Conservation (phyloP, 2,888 invertebrate species). For the Drosophila demipolita region DNA sequence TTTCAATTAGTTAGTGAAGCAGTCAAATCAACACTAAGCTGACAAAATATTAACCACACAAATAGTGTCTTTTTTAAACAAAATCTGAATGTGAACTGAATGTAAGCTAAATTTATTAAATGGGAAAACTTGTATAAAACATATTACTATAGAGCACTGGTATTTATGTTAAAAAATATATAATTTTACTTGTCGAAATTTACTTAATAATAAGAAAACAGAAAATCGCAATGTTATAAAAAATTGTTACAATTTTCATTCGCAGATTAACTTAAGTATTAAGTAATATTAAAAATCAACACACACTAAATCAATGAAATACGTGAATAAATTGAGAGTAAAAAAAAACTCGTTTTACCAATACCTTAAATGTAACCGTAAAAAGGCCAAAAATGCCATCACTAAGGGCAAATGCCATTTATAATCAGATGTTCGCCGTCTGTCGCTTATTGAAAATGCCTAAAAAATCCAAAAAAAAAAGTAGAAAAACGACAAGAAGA, state of each 20-base stretch:
- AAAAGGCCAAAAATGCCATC: slow-evolving; percentile 7
- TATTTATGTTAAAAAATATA: neutral
- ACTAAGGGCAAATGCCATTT: slow-evolving; percentile 10
- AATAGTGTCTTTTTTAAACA: too few species aligned
- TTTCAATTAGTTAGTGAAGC: neutral
- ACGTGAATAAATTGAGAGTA: neutral
- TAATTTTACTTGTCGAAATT: neutral
- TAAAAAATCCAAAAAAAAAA: slow-evolving; percentile 51
- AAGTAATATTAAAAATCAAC: neutral
- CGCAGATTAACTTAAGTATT: slow-evolving; percentile 22
- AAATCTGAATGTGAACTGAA: too few species aligned
- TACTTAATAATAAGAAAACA: neutral
- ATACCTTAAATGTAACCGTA: neutral
- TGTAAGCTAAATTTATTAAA: neutral
- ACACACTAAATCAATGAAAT: neutral
- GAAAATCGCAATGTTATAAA: slow-evolving; percentile 14
- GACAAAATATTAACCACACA: too few species aligned
- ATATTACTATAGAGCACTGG: neutral
- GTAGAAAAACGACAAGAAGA: slow-evolving; percentile 39
- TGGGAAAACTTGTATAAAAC: neutral
- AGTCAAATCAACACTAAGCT: neutral
- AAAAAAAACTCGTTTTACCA: neutral
- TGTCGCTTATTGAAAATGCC: slow-evolving; percentile 16
- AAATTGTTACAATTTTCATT: slow-evolving; percentile 13
- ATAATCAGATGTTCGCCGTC: slow-evolving; percentile 53